These are phyloP conservation scores for Drosophila prosaltans DNA, from an alignment of 1,140 invertebrate species.

Conservation along the genomic window DNA sequence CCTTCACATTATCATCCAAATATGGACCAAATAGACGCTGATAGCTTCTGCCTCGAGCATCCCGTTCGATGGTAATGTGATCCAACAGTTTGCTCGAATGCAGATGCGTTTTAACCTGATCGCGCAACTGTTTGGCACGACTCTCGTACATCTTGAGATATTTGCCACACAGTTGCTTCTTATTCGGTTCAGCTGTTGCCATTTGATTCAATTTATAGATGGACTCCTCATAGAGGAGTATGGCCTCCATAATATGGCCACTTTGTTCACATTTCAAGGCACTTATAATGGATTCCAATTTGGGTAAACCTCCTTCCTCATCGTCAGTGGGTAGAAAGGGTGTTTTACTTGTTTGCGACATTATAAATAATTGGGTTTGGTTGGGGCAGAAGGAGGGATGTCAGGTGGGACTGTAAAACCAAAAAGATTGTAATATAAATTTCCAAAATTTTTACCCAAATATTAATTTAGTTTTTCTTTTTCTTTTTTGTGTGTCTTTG, in stretches of 20 bases:
- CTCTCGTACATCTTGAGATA: constrained; percentile 62
- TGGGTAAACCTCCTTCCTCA: constrained; percentile 45
- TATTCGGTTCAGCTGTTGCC: constrained; percentile 45
- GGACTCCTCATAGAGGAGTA: constrained; percentile 69
- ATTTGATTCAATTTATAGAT: constrained; percentile 60
- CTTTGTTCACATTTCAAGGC: constrained; percentile 67
- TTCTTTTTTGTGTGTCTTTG: no score
- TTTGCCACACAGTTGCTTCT: constrained; percentile 49
- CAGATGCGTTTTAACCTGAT: constrained; percentile 67
- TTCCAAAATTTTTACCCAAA: neutral
- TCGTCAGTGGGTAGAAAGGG: constrained; percentile 32
- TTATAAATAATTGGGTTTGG: constrained; percentile 6
- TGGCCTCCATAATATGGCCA: constrained; percentile 73
- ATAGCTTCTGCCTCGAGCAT: constrained; percentile 63
- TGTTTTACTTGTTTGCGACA: constrained; percentile 35
- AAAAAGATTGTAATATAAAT: constrained; percentile 1
- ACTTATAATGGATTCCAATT: constrained; percentile 51
- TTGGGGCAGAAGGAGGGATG: neutral
- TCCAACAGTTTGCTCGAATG: constrained; percentile 60
- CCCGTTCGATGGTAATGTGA: constrained; percentile 59
- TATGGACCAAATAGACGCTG: constrained; percentile 68
- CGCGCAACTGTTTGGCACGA: constrained; percentile 56
- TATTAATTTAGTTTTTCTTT: no score
- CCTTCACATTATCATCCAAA: constrained; percentile 60
- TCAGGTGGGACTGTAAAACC: neutral